phyloP scores from a whole-genome alignment of 2,113 vertebrate genomes.

The Panthera uncia region DNA sequence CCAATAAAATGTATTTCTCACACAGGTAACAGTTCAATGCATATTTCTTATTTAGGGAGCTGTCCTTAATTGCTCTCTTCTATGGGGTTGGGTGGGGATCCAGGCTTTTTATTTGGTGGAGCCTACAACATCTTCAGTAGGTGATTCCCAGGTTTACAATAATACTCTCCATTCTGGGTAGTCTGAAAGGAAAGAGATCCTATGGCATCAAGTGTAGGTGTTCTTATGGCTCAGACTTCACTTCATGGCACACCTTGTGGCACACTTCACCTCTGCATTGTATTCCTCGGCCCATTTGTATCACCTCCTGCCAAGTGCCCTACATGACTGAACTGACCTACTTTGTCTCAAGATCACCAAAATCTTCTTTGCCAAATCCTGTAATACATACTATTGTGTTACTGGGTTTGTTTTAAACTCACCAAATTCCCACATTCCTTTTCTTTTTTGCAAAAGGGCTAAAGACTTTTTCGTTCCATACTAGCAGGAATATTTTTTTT shows the following conservation, averaged over 20 bases:
- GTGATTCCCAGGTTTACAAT: background rate
- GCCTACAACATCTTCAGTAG: background rate
- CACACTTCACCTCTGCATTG: background rate
- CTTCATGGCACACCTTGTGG: background rate
- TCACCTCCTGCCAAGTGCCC: background rate
- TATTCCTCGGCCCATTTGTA: background rate
- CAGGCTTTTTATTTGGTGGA: background rate
- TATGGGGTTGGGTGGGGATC: background rate
- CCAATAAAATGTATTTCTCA: background rate
- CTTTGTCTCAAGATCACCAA: background rate
- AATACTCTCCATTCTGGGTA: background rate
- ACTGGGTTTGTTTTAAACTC: background rate
- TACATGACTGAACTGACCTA: background rate
- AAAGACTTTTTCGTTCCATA: background rate
- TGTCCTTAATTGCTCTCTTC: background rate
- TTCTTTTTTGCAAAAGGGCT: background rate
- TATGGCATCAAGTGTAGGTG: background rate
- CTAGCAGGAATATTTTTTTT: background rate
- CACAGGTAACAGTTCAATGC: background rate
- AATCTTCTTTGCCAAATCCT: background rate
- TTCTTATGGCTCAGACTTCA: background rate
- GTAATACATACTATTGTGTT: background rate
- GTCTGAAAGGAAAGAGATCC: background rate
- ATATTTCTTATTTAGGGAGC: background rate
- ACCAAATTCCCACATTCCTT: background rate